Percentiles rank a stretch among this genome's conserved stretches.
Conservation (phyloP, 2,797 vertebrate species). For the Melanogrammus aeglefinus region DNA sequence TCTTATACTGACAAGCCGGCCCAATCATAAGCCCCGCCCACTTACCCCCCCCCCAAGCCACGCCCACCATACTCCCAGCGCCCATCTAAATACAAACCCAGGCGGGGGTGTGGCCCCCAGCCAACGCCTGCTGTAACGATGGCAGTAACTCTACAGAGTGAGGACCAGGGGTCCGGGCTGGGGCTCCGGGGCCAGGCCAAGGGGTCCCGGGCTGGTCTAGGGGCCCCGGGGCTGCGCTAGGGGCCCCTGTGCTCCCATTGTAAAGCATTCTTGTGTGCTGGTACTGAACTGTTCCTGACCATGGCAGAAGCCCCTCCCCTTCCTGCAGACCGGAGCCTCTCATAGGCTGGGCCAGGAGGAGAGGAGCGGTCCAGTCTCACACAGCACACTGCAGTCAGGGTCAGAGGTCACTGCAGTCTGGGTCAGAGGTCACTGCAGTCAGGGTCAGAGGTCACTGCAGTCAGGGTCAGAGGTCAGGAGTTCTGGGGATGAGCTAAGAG, state of each 20-base stretch:
- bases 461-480: background rate
- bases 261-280: background rate
- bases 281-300: background rate
- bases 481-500: constrained; percentile 16
- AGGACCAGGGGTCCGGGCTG: too few relatives aligned
- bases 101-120: background rate
- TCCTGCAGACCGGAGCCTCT: background rate
- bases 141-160: background rate
- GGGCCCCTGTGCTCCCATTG: background rate
- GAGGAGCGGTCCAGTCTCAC: too few relatives aligned
- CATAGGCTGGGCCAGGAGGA: too few relatives aligned
- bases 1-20: constrained; percentile 32
- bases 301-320: background rate
- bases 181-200: too few relatives aligned
- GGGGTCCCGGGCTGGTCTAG: too few relatives aligned
- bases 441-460: too few relatives aligned
- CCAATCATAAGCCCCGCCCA: background rate
- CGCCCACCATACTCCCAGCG: background rate
- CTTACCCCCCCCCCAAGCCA: background rate
- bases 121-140: background rate
- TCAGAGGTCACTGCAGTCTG: background rate
- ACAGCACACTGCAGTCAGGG: background rate
- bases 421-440: too few relatives aligned
- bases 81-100: constrained; percentile 7
- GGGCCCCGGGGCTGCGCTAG: too few relatives aligned